Conservation (phyloP, 1,140 invertebrate genomes). For the Probaryconus sp. region DNA sequence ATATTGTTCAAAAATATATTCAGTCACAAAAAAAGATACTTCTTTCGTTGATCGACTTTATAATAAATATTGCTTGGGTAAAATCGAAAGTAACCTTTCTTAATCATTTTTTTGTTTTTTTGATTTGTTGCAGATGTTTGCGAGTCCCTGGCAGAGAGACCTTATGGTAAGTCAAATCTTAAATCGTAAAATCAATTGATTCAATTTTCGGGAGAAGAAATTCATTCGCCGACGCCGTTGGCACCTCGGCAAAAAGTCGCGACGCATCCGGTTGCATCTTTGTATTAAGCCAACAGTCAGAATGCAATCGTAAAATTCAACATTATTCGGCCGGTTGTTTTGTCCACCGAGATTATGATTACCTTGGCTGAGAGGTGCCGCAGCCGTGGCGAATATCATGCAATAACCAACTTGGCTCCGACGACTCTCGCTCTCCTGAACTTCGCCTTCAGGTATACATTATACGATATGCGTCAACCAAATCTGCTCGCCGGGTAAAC, state of each 20-base stretch:
- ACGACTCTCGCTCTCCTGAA: conserved; percentile 5
- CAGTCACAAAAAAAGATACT: no score
- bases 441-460: conserved; percentile 39
- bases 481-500: conserved; percentile 26
- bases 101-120: conserved; percentile 44
- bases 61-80: no score
- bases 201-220: background rate
- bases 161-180: conserved; percentile 69
- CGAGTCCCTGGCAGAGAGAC: conserved; percentile 70
- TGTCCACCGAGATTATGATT: conserved; percentile 73
- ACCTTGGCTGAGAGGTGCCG: conserved; percentile 57
- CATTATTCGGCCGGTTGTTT: conserved; percentile 71
- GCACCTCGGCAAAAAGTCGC: conserved; percentile 63
- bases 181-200: conserved; percentile 19
- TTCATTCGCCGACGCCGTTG: conserved; percentile 23
- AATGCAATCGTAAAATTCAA: conserved; percentile 69
- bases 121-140: conserved; percentile 73
- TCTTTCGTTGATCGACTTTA: no score
- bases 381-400: conserved; percentile 74
- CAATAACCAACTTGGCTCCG: conserved; percentile 63
- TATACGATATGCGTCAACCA: conserved; percentile 30
- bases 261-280: conserved; percentile 68
- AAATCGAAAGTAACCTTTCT: no score
- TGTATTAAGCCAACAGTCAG: conserved; percentile 42
- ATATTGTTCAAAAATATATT: no score